Conservation (phyloP, 2,888 invertebrate species). For the Aspidiotus destructor region DNA sequence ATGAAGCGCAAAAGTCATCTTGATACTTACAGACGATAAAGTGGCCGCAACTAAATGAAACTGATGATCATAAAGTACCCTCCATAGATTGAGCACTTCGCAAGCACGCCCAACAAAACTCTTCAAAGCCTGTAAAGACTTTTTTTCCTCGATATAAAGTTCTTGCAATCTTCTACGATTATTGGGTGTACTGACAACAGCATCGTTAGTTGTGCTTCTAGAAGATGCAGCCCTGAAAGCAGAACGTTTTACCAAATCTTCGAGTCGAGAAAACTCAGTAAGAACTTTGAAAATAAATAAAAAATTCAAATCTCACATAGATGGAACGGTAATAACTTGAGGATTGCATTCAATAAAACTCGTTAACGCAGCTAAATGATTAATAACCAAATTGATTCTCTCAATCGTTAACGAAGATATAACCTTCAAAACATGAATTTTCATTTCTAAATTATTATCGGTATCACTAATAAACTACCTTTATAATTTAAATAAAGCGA, state of each 20-base stretch:
- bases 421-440: conserved; percentile 4
- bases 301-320: conserved; percentile 8
- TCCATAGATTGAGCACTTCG: conserved; percentile 89
- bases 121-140: conserved; percentile 66
- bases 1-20: background rate
- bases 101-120: conserved; percentile 65
- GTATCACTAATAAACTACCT: too few relatives aligned
- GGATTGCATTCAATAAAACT: conserved; percentile 23
- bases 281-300: background rate
- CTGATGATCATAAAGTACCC: conserved; percentile 83
- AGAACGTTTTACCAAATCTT: background rate
- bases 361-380: conserved; percentile 17
- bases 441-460: too few relatives aligned
- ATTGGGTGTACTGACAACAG: conserved; percentile 18
- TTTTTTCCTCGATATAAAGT: conserved; percentile 53
- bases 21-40: conserved; percentile 41
- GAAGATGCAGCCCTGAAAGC: conserved; percentile 15
- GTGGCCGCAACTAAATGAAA: conserved; percentile 68
- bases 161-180: conserved; percentile 36
- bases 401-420: conserved; percentile 16
- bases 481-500: too few relatives aligned
- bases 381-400: conserved; percentile 16
- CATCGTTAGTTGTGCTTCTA: conserved; percentile 15
- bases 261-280: background rate
- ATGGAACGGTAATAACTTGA: conserved; percentile 13